A percentile compares a stretch with the other conserved stretches of the same genome.
Evolutionary conservation across 2,113 vertebrate species (phyloP).

Genomic region (Epinephelus moara): DNA sequence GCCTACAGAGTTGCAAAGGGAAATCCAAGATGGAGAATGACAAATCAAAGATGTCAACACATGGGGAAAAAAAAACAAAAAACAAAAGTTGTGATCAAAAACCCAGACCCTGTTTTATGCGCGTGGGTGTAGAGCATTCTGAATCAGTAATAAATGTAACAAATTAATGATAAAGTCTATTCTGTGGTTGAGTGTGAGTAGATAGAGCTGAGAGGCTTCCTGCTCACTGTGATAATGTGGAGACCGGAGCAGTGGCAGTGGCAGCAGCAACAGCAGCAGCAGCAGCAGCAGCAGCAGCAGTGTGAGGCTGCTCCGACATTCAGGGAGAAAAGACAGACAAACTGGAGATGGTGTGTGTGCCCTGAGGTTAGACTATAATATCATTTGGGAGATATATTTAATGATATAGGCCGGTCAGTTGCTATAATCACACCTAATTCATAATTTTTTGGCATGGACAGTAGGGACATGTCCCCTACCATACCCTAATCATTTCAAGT

Average conservation of each 20-base stretch:
- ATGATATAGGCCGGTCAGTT: not conserved
- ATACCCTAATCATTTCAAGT: no score
- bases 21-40: constrained; percentile 36
- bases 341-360: not conserved
- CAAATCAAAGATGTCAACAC: constrained; percentile 18
- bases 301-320: constrained; percentile 16
- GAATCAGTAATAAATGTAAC: not conserved
- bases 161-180: not conserved
- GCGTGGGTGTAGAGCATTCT: not conserved
- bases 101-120: not conserved
- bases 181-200: not conserved
- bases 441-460: not conserved
- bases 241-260: not conserved
- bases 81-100: not conserved
- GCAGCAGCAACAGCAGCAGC: not conserved
- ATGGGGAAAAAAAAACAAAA: constrained; percentile 21
- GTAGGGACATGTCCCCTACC: not conserved
- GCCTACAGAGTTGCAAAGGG: constrained; percentile 9
- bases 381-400: not conserved
- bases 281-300: not conserved
- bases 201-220: not conserved
- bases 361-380: not conserved
- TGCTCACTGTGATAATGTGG: not conserved
- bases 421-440: constrained; percentile 55
- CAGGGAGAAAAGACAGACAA: constrained; percentile 6